These are phyloP conservation scores for Rhea americana DNA, from an alignment of 2,113 vertebrate species.

Conservation along the genomic window DNA sequence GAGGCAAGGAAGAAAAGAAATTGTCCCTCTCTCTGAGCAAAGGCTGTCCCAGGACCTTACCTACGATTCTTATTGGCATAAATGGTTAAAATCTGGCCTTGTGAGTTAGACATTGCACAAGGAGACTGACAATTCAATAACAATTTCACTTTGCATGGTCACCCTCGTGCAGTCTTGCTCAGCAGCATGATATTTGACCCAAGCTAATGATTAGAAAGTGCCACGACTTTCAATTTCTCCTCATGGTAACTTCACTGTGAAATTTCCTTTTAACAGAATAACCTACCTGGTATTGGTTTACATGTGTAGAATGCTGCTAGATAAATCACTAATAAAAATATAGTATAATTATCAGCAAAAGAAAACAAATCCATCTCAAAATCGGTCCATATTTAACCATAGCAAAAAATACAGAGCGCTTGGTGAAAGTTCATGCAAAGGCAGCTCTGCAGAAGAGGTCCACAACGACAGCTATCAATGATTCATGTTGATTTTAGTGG, in stretches of 20 bases:
- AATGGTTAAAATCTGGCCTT: background rate
- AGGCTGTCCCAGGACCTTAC: background rate
- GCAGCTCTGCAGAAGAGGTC: background rate
- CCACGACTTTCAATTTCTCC: background rate
- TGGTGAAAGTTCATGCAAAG: background rate
- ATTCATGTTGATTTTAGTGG: background rate
- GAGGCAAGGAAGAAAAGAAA: background rate
- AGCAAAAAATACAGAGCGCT: background rate
- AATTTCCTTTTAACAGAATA: background rate
- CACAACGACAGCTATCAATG: background rate
- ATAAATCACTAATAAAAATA: background rate
- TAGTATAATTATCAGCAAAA: background rate
- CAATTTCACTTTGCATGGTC: background rate
- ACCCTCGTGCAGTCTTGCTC: accelerated
- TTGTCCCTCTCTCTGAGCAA: background rate
- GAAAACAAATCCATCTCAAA: background rate
- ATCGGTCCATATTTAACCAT: background rate
- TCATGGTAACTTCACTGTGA: background rate
- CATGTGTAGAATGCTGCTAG: background rate
- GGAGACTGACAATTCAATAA: background rate
- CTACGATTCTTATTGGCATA: background rate
- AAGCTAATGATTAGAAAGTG: background rate
- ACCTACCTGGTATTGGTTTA: background rate
- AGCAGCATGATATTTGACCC: background rate
- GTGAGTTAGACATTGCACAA: background rate